These are phyloP conservation scores for Glaucomys volans DNA, from an alignment of 2,113 vertebrate genomes.

Conservation along the genomic window DNA sequence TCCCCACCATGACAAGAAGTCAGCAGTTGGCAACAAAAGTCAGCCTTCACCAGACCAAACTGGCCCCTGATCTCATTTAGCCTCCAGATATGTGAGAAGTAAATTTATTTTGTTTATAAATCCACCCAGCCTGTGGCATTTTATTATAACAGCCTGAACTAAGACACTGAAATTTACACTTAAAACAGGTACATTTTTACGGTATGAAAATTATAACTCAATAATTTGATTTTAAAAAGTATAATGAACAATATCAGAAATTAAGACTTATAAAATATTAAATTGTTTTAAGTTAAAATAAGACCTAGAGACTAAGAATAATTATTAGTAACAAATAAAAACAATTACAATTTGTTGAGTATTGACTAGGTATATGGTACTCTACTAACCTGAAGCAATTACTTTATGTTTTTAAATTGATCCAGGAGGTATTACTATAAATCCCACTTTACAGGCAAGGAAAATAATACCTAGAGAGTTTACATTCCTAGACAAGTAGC, in stretches of 20 bases:
- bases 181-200: neutral
- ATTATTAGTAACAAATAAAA: conserved; percentile 11
- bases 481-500: neutral
- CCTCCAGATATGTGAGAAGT: neutral
- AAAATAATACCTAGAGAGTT: neutral
- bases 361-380: neutral
- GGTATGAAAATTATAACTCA: neutral
- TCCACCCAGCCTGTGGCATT: neutral
- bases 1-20: neutral
- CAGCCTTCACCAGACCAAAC: neutral
- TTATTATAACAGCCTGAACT: neutral
- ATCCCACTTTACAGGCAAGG: neutral
- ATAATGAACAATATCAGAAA: neutral
- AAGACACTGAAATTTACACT: neutral
- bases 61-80: neutral
- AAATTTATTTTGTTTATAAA: neutral
- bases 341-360: neutral
- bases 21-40: neutral
- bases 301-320: neutral
- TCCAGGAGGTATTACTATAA: neutral
- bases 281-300: neutral
- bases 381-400: neutral
- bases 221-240: neutral
- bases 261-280: neutral
- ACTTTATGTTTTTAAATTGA: neutral